Conservation (phyloP, 2,113 vertebrate species). For the Megaleporinus macrocephalus region DNA sequence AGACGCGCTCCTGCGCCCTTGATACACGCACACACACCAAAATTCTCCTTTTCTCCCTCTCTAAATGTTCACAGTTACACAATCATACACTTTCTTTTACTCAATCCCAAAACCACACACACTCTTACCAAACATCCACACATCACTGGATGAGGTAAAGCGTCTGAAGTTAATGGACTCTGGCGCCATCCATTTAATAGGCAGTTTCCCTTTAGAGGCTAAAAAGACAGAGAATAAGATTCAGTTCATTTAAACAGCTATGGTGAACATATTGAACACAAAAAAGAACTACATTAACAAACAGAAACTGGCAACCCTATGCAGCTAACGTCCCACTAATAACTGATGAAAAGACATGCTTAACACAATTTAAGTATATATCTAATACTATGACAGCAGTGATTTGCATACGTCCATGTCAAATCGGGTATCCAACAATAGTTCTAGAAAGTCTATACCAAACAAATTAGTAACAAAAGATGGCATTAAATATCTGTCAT, state of each 20-base stretch:
- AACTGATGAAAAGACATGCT: no score
- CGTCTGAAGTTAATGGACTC: slow-evolving; percentile 99
- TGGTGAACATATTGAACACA: background rate
- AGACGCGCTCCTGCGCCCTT: no score
- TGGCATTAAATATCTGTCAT: no score
- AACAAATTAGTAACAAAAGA: no score
- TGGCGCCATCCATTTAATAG: slow-evolving; percentile 99
- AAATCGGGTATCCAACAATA: no score
- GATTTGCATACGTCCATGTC: no score
- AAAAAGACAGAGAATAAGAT: background rate
- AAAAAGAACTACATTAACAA: background rate
- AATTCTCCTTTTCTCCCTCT: no score
- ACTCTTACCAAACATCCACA: slow-evolving; percentile 98
- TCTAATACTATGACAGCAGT: no score
- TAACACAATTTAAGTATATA: background rate
- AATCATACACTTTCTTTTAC: no score
- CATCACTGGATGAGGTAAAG: slow-evolving; percentile 98
- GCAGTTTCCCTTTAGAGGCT: slow-evolving; percentile 99
- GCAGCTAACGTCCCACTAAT: background rate
- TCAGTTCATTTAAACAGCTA: slow-evolving; percentile 3
- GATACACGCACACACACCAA: background rate
- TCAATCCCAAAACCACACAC: background rate
- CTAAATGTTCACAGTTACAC: background rate
- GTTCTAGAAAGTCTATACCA: no score
- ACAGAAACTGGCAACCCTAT: background rate